Conservation (phyloP, 2,113 vertebrate genomes). For the Merops nubicus region DNA sequence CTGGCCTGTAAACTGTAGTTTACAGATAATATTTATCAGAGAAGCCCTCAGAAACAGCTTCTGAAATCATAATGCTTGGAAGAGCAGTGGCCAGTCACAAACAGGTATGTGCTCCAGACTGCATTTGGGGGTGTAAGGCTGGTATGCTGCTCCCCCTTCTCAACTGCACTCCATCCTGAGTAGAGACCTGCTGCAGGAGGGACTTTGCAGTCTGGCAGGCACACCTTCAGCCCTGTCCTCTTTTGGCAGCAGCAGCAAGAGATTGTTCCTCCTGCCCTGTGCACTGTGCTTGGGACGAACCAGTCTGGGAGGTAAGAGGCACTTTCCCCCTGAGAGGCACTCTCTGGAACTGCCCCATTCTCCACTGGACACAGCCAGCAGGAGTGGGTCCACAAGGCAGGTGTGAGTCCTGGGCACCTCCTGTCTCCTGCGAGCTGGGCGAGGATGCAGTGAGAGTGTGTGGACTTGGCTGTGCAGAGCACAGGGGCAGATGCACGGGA, state of each 20-base stretch:
- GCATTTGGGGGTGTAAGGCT: background rate
- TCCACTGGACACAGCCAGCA: background rate
- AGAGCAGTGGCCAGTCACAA: background rate
- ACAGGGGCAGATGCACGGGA: background rate
- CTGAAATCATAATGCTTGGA: background rate
- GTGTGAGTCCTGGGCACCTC: background rate
- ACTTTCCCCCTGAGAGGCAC: background rate
- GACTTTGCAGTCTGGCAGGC: accelerated
- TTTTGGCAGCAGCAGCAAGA: background rate
- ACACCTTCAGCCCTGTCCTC: background rate
- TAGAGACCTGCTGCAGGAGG: background rate
- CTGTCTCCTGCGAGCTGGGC: background rate
- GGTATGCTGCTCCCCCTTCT: background rate
- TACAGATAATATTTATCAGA: background rate
- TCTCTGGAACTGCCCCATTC: background rate
- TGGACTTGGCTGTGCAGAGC: background rate
- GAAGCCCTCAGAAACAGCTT: background rate
- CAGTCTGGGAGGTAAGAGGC: background rate
- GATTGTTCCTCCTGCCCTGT: background rate
- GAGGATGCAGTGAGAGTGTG: background rate
- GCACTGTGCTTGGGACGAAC: background rate
- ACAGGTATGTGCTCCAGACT: background rate
- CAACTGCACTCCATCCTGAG: accelerated
- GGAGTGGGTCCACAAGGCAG: background rate
- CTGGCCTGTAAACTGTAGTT: background rate